A percentile compares a stretch with the other conserved stretches of the same genome.
Evolutionary conservation across 2,797 vertebrate genomes (phyloP).

Genomic region (Pterois miles): DNA sequence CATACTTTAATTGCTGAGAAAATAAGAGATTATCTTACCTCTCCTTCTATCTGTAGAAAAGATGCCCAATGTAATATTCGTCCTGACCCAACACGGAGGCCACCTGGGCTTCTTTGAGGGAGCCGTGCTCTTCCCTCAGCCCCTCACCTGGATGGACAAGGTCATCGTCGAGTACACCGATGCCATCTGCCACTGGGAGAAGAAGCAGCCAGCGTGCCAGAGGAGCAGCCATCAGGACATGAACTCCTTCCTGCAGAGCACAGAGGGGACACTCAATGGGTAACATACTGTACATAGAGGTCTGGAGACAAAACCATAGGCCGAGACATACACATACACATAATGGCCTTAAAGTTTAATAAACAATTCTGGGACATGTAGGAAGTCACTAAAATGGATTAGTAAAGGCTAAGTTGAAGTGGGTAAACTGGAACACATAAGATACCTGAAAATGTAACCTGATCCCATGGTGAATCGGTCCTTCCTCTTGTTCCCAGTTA

Average conservation of each 20-base stretch:
- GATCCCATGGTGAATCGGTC: not conserved
- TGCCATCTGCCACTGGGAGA: slow-evolving; percentile 93
- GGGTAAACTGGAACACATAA: not conserved
- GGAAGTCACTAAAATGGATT: not conserved
- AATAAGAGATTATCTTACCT: not conserved
- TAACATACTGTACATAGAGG: not conserved
- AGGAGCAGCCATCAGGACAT: slow-evolving; percentile 44
- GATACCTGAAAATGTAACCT: slow-evolving; percentile 17
- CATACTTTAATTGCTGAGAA: not conserved
- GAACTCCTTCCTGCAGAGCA: slow-evolving; percentile 30
- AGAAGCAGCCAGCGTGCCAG: slow-evolving; percentile 82
- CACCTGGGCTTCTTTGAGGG: slow-evolving; percentile 98
- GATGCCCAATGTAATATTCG: slow-evolving; percentile 93
- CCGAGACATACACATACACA: not conserved
- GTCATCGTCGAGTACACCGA: slow-evolving; percentile 93
- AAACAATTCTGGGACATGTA: not conserved
- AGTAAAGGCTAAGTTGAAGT: not conserved
- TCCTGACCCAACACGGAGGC: slow-evolving; percentile 92
- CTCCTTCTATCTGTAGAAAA: slow-evolving; percentile 82
- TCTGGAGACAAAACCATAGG: not conserved
- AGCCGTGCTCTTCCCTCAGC: slow-evolving; percentile 91
- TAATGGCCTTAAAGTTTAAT: not conserved
- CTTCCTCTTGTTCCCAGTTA: slow-evolving; percentile 13
- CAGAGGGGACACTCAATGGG: slow-evolving; percentile 7
- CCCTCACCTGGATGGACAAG: slow-evolving; percentile 98